Percentiles rank a stretch among this genome's conserved stretches.
These are phyloP conservation scores for Osmoderma eremita DNA, from an alignment of 2,888 invertebrate species.

Conservation along the genomic window DNA sequence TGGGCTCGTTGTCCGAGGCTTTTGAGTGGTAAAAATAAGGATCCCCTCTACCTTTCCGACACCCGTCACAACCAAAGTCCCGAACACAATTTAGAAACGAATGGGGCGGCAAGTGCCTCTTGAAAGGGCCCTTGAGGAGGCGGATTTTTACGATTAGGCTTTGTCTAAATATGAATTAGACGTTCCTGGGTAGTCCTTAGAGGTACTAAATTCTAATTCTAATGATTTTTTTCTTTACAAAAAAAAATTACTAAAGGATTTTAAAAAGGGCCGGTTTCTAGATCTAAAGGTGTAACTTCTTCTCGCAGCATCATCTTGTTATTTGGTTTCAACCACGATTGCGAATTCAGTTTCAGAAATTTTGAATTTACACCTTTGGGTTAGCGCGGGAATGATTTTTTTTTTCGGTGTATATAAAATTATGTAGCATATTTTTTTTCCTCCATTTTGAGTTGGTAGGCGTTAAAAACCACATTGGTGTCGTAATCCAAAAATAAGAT, in stretches of 20 bases:
- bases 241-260: conserved; percentile 11
- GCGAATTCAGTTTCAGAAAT: not conserved
- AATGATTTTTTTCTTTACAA: conserved; percentile 39
- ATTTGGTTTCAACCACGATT: not conserved
- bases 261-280: conserved; percentile 6
- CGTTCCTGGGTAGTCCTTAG: conserved; percentile 53
- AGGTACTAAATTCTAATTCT: conserved; percentile 52
- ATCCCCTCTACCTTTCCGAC: conserved; percentile 63
- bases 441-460: conserved; percentile 56
- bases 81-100: conserved; percentile 54
- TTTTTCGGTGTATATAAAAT: conserved; percentile 43
- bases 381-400: conserved; percentile 26
- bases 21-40: conserved; percentile 69
- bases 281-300: conserved; percentile 25
- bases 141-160: conserved; percentile 50
- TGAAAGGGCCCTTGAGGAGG: conserved; percentile 49
- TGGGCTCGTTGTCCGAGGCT: conserved; percentile 73
- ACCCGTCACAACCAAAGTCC: conserved; percentile 51
- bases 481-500: conserved; percentile 33
- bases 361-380: conserved; percentile 21
- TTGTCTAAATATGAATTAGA: conserved; percentile 51
- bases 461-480: conserved; percentile 51
- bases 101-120: conserved; percentile 53
- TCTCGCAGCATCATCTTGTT: not conserved
- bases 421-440: conserved; percentile 53